Base-by-base conservation (phyloP, 1,140 invertebrate genomes). In the Chelonus insularis region DNA sequence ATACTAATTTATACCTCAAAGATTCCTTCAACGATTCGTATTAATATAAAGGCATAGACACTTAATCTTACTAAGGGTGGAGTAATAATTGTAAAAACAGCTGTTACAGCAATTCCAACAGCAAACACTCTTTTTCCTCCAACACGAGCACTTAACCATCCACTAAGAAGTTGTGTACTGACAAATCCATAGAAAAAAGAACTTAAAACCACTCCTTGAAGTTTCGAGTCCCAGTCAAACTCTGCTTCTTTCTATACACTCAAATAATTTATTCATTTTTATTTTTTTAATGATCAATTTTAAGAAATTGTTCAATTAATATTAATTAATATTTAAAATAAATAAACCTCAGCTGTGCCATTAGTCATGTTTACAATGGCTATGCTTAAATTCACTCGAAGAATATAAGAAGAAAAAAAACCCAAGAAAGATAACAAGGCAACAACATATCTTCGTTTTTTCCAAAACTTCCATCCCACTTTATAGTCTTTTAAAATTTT, bases 331-430 rank as follows among this genome's bases (percentile, higher is more conserved):
- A n/a, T n/a, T n/a, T n/a, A n/a, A n/a, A n/a, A n/a, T n/a, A 11
- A 60, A 76, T 82, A 82, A 66, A 86, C 86, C 0, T 84, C 78
- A 11, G 84, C 83, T 25, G 84, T 75, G 25, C 86, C 85, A 60
- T 87, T 85, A 0, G 89, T 91, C 91, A 97, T 96, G 20, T 92
- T 91, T 14, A 97, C 91, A 62, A 96, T 91, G 1, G 93, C 93
- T 14, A 97, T 89, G 50, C 91, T 93, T 11, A 97, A 80, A 79
- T 96, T 96, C 0, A 93, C 93, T 21, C 95, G 83, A 60, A 96
- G 79, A 12, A 91, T 87, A 78, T 96, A 96, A 1, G 93, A 86
- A 70, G 94, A 91, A 79, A 93, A 90, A 82, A 95, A 95, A 4
- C 94, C 95, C 62, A 96, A 85, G 75, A 95, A 95, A 0, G 91